Conservation (phyloP, 2,797 vertebrate genomes). For the Phyllotis vaccarum region DNA sequence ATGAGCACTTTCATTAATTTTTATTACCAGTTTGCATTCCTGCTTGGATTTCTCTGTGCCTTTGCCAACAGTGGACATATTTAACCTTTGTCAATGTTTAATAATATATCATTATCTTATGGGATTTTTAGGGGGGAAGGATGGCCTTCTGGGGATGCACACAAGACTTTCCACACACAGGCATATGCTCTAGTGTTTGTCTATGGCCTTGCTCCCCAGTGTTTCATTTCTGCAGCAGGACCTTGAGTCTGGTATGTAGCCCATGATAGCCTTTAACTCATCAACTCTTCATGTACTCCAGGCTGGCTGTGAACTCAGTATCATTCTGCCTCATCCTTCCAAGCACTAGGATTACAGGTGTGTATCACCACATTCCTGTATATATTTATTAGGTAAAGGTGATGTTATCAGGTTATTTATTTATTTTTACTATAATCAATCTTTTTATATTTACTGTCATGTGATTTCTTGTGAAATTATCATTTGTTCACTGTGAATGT, state of each 20-base stretch:
- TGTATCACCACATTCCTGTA: too few relatives aligned
- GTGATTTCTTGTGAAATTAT: neutral
- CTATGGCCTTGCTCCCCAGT: neutral
- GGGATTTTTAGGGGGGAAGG: neutral
- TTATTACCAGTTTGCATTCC: neutral
- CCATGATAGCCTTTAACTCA: neutral
- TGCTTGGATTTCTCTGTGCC: neutral
- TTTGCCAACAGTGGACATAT: constrained; percentile 23
- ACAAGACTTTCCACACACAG: neutral
- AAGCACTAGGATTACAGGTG: neutral
- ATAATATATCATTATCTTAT: neutral
- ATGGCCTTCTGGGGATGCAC: neutral
- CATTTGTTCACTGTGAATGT: neutral
- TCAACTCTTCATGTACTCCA: neutral
- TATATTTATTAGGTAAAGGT: neutral
- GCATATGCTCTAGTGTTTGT: neutral
- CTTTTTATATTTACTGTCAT: neutral
- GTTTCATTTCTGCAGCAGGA: neutral
- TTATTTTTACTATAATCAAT: neutral
- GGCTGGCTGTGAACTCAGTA: neutral
- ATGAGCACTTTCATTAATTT: constrained; percentile 26
- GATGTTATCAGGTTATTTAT: neutral
- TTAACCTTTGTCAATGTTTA: constrained; percentile 38
- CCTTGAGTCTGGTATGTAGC: neutral
- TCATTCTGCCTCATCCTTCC: neutral